Evolutionary conservation across 92 coral and sea anemone species (phyloP).

Genomic region (Parazoanthus atlanticus): DNA sequence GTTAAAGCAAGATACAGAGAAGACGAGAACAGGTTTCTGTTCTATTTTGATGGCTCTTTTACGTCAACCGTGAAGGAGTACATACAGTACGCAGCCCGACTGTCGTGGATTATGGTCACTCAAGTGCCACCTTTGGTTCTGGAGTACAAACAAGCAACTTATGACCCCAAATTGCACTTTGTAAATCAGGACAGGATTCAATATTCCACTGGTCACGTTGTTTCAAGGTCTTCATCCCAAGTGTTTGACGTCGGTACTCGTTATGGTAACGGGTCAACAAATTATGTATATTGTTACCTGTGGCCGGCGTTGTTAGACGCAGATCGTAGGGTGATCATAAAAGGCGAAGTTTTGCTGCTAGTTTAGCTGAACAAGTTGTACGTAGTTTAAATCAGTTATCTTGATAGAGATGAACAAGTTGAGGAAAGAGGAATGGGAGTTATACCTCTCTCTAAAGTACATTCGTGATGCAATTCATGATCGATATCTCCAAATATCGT

Average conservation of each 20-base stretch:
- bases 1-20: not conserved
- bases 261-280: not conserved
- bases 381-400: too few species aligned
- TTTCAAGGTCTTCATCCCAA: not conserved
- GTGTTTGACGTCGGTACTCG: not conserved
- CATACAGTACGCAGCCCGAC: not conserved
- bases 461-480: too few species aligned
- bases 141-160: constrained; percentile 1
- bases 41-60: not conserved
- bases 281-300: not conserved
- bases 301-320: not conserved
- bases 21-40: not conserved
- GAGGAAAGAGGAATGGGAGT: too few species aligned
- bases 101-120: constrained; percentile 1
- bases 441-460: too few species aligned
- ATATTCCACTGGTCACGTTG: not conserved
- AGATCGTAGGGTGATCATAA: constrained; percentile 8
- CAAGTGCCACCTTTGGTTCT: not conserved
- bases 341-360: not conserved
- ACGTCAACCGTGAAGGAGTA: not conserved
- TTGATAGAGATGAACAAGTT: too few species aligned
- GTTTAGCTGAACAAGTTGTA: not conserved
- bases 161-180: not conserved
- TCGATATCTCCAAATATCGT: too few species aligned
- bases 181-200: not conserved